Evolutionary conservation across 2,113 vertebrate species (phyloP).

Genomic region (Rhabdornis inornatus): DNA sequence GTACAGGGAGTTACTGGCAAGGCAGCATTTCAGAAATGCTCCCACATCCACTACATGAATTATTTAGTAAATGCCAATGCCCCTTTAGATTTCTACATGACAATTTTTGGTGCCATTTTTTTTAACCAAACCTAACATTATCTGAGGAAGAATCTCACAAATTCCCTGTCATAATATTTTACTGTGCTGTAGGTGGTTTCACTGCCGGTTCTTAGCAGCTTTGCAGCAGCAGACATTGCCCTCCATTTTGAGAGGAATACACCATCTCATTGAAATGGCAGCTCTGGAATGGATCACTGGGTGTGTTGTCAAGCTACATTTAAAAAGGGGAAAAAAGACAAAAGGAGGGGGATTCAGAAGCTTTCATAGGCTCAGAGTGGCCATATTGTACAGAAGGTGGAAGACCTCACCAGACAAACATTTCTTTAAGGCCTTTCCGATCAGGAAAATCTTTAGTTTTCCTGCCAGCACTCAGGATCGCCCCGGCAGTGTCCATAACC

Average conservation of each 20-base stretch:
- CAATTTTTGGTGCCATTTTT: neutral
- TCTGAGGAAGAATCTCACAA: neutral
- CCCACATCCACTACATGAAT: neutral
- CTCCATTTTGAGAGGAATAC: neutral
- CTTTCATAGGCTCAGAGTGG: neutral
- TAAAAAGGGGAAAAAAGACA: neutral
- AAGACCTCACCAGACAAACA: accelerated
- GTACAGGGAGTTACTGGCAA: accelerated
- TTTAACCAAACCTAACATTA: neutral
- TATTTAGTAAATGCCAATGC: accelerated
- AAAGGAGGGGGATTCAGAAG: accelerated
- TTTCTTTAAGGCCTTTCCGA: neutral
- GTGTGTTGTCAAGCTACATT: neutral
- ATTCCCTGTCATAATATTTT: neutral
- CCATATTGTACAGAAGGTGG: neutral
- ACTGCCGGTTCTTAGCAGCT: neutral
- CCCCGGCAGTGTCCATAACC: accelerated
- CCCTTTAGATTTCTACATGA: neutral
- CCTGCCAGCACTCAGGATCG: accelerated
- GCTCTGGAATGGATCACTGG: neutral
- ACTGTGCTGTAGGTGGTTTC: neutral
- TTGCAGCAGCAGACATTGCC: accelerated
- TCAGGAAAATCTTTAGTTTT: neutral
- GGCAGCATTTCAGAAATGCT: neutral
- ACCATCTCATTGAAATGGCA: neutral